Percentiles rank a stretch among this genome's conserved stretches.
These are phyloP conservation scores for Pseudomyrmex gracilis DNA, from an alignment of 1,140 invertebrate genomes.

Conservation along the genomic window DNA sequence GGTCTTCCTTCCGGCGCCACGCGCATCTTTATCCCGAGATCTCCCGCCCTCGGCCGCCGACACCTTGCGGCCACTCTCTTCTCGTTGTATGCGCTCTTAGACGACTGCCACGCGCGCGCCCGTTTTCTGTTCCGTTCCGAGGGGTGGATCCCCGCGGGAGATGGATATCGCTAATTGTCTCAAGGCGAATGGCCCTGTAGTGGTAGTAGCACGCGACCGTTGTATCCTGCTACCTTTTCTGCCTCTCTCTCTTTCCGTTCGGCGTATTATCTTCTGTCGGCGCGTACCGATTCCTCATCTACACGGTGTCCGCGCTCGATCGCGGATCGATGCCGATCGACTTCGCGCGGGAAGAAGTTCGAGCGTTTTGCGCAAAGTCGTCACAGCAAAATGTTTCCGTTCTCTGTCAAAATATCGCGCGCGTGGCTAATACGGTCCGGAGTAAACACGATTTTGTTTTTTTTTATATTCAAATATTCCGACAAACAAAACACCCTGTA, in stretches of 20 bases:
- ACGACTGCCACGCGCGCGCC: slow-evolving; percentile 65
- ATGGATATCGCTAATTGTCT: slow-evolving; percentile 76
- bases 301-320: not conserved
- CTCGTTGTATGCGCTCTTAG: slow-evolving; percentile 54
- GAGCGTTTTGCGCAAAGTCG: not conserved
- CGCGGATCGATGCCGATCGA: not conserved
- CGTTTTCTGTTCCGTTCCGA: slow-evolving; percentile 29
- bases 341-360: not conserved
- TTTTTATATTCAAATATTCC: not conserved
- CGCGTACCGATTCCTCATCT: not conserved
- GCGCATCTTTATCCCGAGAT: slow-evolving; percentile 69
- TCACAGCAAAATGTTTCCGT: not conserved
- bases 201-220: slow-evolving; percentile 68
- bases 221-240: slow-evolving; percentile 49
- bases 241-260: not conserved
- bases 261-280: not conserved
- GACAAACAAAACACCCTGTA: not conserved
- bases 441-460: not conserved
- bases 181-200: slow-evolving; percentile 53
- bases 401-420: not conserved
- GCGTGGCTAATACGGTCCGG: not conserved
- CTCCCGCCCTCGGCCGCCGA: slow-evolving; percentile 58
- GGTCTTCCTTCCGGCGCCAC: slow-evolving; percentile 40
- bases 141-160: slow-evolving; percentile 64
- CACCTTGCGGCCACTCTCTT: slow-evolving; percentile 69